Evolutionary conservation across 2,113 vertebrate genomes (phyloP).

Genomic region (Crotalus horridus): DNA sequence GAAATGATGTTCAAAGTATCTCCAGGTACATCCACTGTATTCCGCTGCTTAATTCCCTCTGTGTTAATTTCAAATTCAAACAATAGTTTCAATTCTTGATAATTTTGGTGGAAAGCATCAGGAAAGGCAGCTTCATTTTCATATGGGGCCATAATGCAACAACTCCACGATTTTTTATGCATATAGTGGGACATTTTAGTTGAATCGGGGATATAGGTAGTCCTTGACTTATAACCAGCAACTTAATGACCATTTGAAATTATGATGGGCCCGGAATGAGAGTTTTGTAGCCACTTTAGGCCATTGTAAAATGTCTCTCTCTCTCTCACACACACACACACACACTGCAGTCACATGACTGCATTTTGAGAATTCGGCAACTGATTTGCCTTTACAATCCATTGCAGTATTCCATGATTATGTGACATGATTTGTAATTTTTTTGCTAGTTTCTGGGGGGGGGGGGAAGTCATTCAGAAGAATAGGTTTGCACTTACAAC

Average conservation of each 20-base stretch:
- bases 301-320: not conserved
- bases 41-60: not conserved
- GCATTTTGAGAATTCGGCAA: not conserved
- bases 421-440: not conserved
- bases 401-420: not conserved
- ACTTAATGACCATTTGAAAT: too few species aligned
- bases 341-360: too few species aligned
- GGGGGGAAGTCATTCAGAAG: not conserved
- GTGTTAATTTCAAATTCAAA: conserved; percentile 41
- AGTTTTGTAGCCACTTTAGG: too few species aligned
- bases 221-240: too few species aligned
- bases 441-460: not conserved
- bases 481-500: not conserved
- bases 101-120: conserved; percentile 59
- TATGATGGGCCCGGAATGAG: too few species aligned
- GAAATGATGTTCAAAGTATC: not conserved
- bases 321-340: too few species aligned
- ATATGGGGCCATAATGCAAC: conserved; percentile 52
- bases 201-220: not conserved
- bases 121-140: conserved; percentile 58
- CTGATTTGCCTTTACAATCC: not conserved
- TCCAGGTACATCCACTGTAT: not conserved
- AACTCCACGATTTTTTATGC: conserved; percentile 48
- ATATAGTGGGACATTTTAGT: conserved; percentile 45
- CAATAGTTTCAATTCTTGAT: conserved; percentile 57